Evolutionary conservation across 2,888 invertebrate species (phyloP), one percentile per base, ranked within the genome.

Genomic region (Mechanitis mazaeus): DNA sequence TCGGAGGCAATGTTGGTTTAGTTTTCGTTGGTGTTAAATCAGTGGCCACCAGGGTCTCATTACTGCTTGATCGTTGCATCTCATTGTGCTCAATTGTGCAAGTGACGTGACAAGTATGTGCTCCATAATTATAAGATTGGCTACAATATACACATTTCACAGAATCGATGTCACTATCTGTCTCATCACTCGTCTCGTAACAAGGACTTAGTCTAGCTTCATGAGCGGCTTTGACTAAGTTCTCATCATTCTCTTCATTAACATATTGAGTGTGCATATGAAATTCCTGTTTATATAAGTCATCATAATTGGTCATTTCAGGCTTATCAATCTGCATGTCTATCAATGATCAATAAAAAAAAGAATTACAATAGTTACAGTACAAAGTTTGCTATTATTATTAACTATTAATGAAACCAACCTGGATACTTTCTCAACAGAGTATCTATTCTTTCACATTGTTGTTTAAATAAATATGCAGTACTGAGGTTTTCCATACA

Each of bases 401-500:
- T 50, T 2, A 6, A 50, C n/a, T 46, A 20, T 6, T 47, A 42
- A 9, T 42, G 42, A 0, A 1, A 50, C 50, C 31, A 7, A 88
- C 89, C 87, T 74, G 85, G 83, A 64, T 78, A 76, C 68, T 83
- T 81, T 61, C 80, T 74, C 9, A 89, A 71, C 54, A 88, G 68
- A 12, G 69, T 71, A 68, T 88, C 81, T 63, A 87, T 86, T 69
- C 84, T 78, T 75, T 89, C 90, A 73, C 88, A 88, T 71, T 89
- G 90, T 53, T 83, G 80, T 68, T 89, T 89, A 65, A 90, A 90
- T 64, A 90, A 78, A 71, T 85, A 90, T 20, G 90, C 87, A 33
- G 88, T 85, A 65, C 90, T 90, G 61, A 90, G 74, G 67, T 87
- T 85, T 69, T 90, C 90, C 65, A 89, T 87, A 67, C 90, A 90